phyloP scores from a whole-genome alignment of 2,113 vertebrate species.

The Dromiciops gliroides region DNA sequence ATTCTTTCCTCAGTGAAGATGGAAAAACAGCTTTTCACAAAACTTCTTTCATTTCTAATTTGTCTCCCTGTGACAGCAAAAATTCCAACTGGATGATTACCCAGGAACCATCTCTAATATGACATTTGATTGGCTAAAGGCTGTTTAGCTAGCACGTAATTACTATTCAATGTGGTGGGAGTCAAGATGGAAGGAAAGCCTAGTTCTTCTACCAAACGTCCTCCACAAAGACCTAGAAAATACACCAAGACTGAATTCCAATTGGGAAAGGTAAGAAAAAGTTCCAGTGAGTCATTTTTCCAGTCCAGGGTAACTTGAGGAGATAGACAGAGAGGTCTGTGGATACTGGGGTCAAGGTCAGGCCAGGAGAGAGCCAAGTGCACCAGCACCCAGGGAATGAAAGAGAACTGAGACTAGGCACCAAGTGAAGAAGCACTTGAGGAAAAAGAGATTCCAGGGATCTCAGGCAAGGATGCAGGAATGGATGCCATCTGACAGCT shows the following conservation, averaged over 20 bases:
- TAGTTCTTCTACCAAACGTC: neutral
- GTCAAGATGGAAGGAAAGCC: neutral
- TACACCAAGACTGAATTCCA: neutral
- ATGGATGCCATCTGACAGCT: neutral
- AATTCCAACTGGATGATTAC: slow-evolving; percentile 19
- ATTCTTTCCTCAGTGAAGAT: neutral
- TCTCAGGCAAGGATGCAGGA: neutral
- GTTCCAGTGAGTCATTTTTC: neutral
- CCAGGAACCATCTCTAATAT: slow-evolving; percentile 2
- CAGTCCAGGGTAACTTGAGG: neutral
- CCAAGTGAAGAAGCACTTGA: neutral
- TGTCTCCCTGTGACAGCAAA: neutral
- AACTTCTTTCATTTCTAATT: slow-evolving; percentile 23
- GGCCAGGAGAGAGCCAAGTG: no score
- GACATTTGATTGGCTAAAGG: slow-evolving; percentile 36
- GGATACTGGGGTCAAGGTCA: neutral
- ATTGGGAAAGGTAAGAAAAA: neutral
- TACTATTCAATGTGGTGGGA: neutral
- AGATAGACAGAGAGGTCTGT: neutral
- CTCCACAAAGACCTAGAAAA: neutral
- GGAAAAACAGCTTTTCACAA: slow-evolving; percentile 1
- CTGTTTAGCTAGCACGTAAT: slow-evolving; percentile 27
- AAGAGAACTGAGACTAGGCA: neutral
- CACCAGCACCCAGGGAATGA: neutral
- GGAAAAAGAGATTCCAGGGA: neutral